Evolutionary conservation across 2,797 vertebrate genomes (phyloP).

Genomic region (Cossypha caffra): DNA sequence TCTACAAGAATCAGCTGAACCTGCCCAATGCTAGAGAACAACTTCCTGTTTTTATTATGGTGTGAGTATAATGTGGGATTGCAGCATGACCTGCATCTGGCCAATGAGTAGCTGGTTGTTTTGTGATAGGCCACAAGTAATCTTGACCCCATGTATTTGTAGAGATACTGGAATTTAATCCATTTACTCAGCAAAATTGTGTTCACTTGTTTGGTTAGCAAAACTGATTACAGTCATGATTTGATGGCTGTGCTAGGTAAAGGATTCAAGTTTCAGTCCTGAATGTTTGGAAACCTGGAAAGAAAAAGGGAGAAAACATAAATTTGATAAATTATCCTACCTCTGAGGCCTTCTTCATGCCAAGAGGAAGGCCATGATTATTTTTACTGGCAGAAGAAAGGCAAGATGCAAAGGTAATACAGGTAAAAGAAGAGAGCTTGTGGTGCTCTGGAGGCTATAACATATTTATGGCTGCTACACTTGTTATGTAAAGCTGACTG

Average conservation of each 20-base stretch:
- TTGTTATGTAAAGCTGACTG: not conserved
- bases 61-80: not conserved
- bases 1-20: not conserved
- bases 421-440: not conserved
- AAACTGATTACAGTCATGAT: not conserved
- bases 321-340: not conserved
- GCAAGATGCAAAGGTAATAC: not conserved
- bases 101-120: not conserved
- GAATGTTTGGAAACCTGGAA: not conserved
- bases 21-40: not conserved
- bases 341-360: not conserved
- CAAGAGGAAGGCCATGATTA: not conserved
- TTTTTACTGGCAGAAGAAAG: not conserved
- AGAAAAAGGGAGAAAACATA: not conserved
- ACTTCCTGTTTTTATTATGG: not conserved
- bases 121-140: not conserved
- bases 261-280: not conserved
- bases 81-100: not conserved
- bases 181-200: not conserved
- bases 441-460: not conserved
- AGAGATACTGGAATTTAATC: not conserved
- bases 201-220: not conserved
- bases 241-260: not conserved
- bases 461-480: not conserved
- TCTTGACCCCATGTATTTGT: not conserved